Base-by-base conservation (phyloP, 2,113 vertebrate genomes). In the Sinocyclocheilus anshuiensis region DNA sequence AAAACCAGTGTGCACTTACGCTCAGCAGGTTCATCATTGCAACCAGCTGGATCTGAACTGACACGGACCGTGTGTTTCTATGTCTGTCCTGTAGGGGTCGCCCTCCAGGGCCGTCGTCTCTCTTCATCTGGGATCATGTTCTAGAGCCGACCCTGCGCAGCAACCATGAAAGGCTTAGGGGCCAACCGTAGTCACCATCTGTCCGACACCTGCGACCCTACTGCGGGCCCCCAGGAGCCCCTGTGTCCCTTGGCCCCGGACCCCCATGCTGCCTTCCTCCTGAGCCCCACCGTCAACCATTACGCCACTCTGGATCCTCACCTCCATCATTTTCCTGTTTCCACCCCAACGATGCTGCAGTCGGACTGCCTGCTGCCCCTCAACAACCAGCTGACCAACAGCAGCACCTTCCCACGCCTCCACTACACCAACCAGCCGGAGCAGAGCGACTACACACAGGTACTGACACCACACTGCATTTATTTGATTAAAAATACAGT, bases 361-460 rank as follows among this genome's bases (percentile, higher is more conserved):
- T 93, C 96, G 0, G 97, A 99, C 39, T 97, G 96, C 85, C 95
- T 99, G 92, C 94, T 98, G 82, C 96, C 97, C 0, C 96, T 99
- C 89, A 98, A 97, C 94, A 98, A 96, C 92, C 98, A 99, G 94
- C 93, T 99, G 90, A 96, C 97, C 67, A 97, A 96, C 86, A 99
- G 98, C 94, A 97, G 96, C 93, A 99, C 98, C 86, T 99, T 99
- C 87, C 97, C 98, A 22, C 96, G 97, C 88, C 97, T 99, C 92
- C 97, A 99, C 92, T 99, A 99, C 92, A 98, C 97, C 91, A 96
- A 96, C 45, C 97, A 99, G 93, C 97, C 96, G 0, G 97, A 99
- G 90, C 96, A 97, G 81, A 96, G 96, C 0, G 98, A 99, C 86
- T 98, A 98, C 90, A 97, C 96, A 77, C 96, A 89, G 88, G 88